These are phyloP conservation scores for Capreolus pygargus DNA, from an alignment of 2,113 vertebrate genomes.

Conservation along the genomic window DNA sequence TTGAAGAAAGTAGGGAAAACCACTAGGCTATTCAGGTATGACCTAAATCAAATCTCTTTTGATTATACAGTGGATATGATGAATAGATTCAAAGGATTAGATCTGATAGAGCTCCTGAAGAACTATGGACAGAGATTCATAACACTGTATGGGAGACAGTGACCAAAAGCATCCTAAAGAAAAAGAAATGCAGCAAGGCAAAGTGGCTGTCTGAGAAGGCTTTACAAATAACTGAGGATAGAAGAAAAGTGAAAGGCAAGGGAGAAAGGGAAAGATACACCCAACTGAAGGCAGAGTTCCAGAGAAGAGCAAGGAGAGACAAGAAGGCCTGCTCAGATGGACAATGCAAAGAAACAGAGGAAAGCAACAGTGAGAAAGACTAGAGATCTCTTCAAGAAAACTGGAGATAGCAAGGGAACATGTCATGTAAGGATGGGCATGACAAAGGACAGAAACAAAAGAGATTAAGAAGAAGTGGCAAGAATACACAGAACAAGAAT, in stretches of 20 bases:
- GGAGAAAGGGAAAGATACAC: not conserved
- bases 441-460: not conserved
- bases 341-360: not conserved
- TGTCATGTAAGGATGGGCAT: rapidly evolving
- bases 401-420: not conserved
- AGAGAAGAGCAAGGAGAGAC: not conserved
- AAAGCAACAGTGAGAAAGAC: not conserved
- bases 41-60: not conserved
- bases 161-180: not conserved
- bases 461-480: not conserved
- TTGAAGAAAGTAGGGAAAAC: not conserved
- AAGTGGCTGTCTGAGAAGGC: not conserved
- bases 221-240: not conserved
- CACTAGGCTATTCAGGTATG: not conserved
- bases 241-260: not conserved
- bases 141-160: not conserved
- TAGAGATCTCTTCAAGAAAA: not conserved
- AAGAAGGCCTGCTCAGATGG: not conserved
- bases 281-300: not conserved
- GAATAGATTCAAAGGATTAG: not conserved
- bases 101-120: not conserved
- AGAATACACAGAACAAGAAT: not conserved
- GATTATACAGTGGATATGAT: not conserved
- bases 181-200: not conserved
- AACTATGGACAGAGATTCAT: not conserved